Base-by-base conservation (phyloP, 92 coral and sea anemone species). In the Desmophyllum pertusum region DNA sequence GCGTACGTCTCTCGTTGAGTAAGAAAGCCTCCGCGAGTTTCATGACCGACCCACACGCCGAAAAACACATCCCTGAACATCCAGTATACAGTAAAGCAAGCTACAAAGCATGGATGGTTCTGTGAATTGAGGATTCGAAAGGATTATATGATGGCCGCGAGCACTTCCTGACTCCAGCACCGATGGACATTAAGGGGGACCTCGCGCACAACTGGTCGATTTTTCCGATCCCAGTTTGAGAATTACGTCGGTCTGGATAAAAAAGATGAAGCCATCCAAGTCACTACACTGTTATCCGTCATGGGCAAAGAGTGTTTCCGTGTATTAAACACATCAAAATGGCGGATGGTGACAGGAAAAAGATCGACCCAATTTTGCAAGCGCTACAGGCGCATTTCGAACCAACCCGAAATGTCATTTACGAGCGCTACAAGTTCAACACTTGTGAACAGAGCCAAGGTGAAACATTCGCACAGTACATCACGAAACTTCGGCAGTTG, bases 231-330 rank as follows among this genome's bases (percentile, higher is more conserved):
- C 27, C 66, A 59, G 2, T 59, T 59, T 29, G 66, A 59, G 23
- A 59, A 59, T 23, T 59, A 59, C 66, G 66, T 29, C 23, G 66
- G 66, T 29, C 27, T 59, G 23, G 27, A 17, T 15, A 17, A 59
- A 23, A 59, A 17, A 59, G 66, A 59, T 29, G 25, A 59, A 29
- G 66, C 23, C 1, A 59, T 59, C 23, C 27, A 29, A 59, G 66
- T 23, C 17, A 29, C 66, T 59, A 19, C 66, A 29, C 23, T 2
- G 31, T 59, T n/a, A n/a, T n/a, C n/a, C n/a, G n/a, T n/a, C n/a
- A n/a, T n/a, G n/a, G n/a, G n/a, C n/a, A n/a, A n/a, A 6, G 66
- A 59, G 66, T 59, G 66, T 59, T 59, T 59, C 66, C 35, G 66
- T 17, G 66, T 59, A 15, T 59, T 59, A 2, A 59, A 59, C n/a